Evolutionary conservation across 2,888 invertebrate species (phyloP).

Genomic region (Drosophila sordidapex): DNA sequence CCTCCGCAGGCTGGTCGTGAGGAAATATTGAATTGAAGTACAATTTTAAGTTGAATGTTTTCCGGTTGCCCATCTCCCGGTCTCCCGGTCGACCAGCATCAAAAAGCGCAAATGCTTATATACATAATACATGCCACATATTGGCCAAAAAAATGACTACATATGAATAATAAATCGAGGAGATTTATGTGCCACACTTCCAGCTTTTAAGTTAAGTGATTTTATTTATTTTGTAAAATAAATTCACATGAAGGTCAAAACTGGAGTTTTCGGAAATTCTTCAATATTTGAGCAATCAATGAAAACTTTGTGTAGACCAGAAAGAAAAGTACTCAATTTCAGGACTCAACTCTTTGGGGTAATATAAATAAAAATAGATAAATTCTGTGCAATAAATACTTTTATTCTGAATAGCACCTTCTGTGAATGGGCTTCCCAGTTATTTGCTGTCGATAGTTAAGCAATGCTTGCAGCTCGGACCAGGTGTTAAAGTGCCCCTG

Average conservation of each 20-base stretch:
- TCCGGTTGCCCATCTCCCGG: not conserved
- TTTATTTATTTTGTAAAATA: conserved; percentile 56
- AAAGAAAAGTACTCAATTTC: not conserved
- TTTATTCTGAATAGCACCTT: not conserved
- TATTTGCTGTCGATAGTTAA: conserved; percentile 19
- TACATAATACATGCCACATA: conserved; percentile 10
- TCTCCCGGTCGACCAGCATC: conserved; percentile 14
- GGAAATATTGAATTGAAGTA: conserved; percentile 64
- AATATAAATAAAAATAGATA: not conserved
- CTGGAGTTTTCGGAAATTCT: conserved; percentile 3
- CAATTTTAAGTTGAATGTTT: conserved; percentile 47
- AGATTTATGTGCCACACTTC: conserved; percentile 69
- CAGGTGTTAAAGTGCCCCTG: conserved; percentile 30
- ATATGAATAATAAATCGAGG: conserved; percentile 79
- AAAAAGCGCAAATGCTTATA: conserved; percentile 19
- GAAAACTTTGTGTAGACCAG: not conserved
- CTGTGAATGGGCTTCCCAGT: not conserved
- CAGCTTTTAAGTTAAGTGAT: conserved; percentile 78
- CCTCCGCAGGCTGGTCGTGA: conserved; percentile 8
- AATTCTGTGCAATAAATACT: not conserved
- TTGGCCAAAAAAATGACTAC: conserved; percentile 54
- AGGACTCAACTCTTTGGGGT: not conserved
- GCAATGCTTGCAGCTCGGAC: not conserved
- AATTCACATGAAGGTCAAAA: conserved; percentile 19
- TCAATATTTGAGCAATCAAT: conserved; percentile 5